Conservation (phyloP, 2,113 vertebrate species). For the Micronycteris hirsuta region DNA sequence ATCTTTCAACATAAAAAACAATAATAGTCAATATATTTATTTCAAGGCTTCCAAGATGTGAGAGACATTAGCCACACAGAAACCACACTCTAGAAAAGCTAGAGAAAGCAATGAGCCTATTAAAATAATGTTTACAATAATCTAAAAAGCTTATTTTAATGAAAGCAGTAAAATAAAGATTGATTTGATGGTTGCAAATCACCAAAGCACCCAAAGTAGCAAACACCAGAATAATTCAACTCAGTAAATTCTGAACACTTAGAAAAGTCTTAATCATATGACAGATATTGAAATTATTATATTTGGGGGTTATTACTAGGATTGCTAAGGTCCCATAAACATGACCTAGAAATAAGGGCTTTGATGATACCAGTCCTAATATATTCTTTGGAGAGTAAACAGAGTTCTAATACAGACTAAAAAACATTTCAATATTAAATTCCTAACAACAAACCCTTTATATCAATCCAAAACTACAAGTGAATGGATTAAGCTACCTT, state of each 20-base stretch:
- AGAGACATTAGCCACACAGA: background rate
- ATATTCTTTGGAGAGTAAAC: background rate
- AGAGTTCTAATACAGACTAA: background rate
- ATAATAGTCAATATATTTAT: conserved; percentile 31
- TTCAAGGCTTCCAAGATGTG: background rate
- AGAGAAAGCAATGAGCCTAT: background rate
- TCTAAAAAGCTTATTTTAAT: background rate
- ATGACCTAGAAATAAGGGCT: background rate
- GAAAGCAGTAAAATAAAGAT: background rate
- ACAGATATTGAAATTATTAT: background rate
- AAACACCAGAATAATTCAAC: background rate
- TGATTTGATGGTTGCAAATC: background rate
- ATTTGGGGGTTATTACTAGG: background rate
- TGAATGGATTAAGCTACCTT: background rate
- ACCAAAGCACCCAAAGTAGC: background rate
- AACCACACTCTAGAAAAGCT: background rate
- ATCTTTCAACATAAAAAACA: conserved; percentile 71
- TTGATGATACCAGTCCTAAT: background rate
- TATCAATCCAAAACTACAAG: background rate
- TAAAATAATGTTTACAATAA: background rate
- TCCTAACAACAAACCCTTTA: background rate
- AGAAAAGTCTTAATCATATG: background rate
- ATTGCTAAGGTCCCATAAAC: background rate
- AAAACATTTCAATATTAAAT: background rate
- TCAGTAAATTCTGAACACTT: conserved; percentile 1